Conservation (phyloP, 2,113 vertebrate species). For the human (Homo sapiens) region DNA sequence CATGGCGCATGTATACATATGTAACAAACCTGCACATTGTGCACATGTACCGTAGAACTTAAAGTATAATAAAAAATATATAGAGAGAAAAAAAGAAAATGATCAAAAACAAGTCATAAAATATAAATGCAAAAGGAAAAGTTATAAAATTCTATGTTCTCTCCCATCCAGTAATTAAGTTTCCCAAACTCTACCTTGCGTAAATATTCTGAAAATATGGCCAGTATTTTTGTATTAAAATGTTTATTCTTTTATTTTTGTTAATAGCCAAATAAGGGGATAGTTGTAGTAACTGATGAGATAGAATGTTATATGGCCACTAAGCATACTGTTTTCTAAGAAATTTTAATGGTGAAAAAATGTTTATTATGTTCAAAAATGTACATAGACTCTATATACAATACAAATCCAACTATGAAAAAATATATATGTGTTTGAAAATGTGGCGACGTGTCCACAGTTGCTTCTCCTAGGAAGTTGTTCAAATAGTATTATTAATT, state of each 20-base stretch:
- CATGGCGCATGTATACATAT: no score
- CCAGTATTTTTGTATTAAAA: not conserved
- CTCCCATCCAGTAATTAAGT: not conserved
- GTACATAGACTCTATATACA: not conserved
- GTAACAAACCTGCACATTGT: no score
- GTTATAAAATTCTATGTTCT: not conserved
- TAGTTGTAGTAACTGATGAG: not conserved
- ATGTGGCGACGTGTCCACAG: not conserved
- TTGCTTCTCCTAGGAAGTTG: not conserved
- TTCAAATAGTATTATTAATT: not conserved
- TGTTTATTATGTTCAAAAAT: not conserved
- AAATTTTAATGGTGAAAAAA: not conserved
- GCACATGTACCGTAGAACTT: no score
- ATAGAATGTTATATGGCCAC: not conserved
- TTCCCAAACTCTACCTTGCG: not conserved
- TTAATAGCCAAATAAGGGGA: not conserved
- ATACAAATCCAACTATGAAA: not conserved
- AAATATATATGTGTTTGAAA: not conserved
- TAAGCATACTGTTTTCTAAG: constrained; percentile 7
- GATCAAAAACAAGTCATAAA: no score
- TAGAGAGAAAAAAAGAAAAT: no score
- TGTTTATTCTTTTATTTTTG: not conserved
- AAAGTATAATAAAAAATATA: no score
- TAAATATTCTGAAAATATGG: not conserved
- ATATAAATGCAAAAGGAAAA: not conserved